These are phyloP conservation scores for Brachyhypopomus occidentalis DNA, from an alignment of 2,113 vertebrate species.

Conservation along the genomic window DNA sequence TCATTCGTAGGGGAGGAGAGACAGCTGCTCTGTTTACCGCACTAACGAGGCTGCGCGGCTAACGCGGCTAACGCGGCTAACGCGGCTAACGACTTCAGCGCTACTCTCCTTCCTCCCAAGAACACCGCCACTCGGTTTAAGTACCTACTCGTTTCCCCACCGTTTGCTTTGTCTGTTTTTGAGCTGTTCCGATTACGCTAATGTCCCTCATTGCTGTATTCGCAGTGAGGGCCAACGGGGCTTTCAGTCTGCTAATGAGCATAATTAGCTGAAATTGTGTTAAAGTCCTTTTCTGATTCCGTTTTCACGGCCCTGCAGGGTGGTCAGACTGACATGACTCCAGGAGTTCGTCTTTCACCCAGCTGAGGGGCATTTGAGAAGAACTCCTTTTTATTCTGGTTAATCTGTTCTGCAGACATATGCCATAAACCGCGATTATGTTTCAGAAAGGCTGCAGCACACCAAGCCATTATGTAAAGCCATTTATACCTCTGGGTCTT, in stretches of 20 bases:
- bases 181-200: constrained; percentile 38
- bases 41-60: constrained; percentile 25
- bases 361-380: background rate
- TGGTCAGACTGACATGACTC: constrained; percentile 15
- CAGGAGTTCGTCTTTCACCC: background rate
- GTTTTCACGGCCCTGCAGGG: constrained; percentile 15
- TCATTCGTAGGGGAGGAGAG: background rate
- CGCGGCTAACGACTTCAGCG: constrained; percentile 30
- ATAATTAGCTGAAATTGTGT: constrained; percentile 53
- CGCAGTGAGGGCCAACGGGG: constrained; percentile 30
- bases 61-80: too few species aligned
- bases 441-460: background rate
- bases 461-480: background rate
- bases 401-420: background rate
- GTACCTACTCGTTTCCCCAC: constrained; percentile 27
- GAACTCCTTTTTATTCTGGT: background rate
- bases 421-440: background rate
- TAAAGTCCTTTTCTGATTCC: constrained; percentile 28
- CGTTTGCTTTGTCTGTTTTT: constrained; percentile 14
- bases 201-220: constrained; percentile 34
- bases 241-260: constrained; percentile 42
- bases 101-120: constrained; percentile 25
- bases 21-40: constrained; percentile 17
- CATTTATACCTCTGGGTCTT: background rate
- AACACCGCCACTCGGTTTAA: constrained; percentile 41